phyloP scores from a whole-genome alignment of 2,797 vertebrate species.

The Channa striata region DNA sequence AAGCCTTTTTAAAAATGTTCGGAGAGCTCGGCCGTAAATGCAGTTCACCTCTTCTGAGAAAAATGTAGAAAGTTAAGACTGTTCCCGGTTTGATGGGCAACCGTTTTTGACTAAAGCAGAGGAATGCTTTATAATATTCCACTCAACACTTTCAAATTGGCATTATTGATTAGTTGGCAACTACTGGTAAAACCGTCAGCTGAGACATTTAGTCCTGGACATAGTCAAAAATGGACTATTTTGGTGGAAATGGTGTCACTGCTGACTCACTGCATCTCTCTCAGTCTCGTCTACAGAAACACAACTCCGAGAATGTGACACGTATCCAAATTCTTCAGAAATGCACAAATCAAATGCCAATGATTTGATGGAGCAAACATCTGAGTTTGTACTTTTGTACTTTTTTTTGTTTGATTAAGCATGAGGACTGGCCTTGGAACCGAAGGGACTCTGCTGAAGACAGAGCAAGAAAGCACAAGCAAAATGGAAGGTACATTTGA shows the following conservation, averaged over 20 bases:
- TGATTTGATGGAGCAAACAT: slow-evolving; percentile 63
- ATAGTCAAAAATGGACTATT: background rate
- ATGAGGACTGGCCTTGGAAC: slow-evolving; percentile 29
- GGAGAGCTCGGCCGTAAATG: no score
- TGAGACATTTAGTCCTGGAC: background rate
- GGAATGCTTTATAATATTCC: background rate
- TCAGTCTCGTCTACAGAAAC: slow-evolving; percentile 13
- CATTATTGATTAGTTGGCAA: slow-evolving; percentile 1
- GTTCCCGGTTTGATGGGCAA: no score
- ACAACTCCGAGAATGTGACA: slow-evolving; percentile 31
- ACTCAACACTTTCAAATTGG: background rate
- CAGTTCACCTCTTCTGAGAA: no score
- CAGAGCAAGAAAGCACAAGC: slow-evolving; percentile 7
- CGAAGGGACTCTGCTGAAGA: slow-evolving; percentile 24
- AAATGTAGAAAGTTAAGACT: no score
- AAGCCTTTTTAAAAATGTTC: no score
- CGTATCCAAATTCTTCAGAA: slow-evolving; percentile 43
- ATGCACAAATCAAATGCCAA: no score
- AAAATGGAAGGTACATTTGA: slow-evolving; percentile 18
- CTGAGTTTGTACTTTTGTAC: slow-evolving; percentile 65
- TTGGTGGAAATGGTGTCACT: background rate
- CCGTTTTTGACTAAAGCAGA: no score
- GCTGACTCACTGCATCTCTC: background rate
- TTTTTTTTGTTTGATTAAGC: slow-evolving; percentile 64
- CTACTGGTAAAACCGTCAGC: background rate